phyloP scores from a whole-genome alignment of 2,797 vertebrate genomes.

The Sebastes oblongus region DNA sequence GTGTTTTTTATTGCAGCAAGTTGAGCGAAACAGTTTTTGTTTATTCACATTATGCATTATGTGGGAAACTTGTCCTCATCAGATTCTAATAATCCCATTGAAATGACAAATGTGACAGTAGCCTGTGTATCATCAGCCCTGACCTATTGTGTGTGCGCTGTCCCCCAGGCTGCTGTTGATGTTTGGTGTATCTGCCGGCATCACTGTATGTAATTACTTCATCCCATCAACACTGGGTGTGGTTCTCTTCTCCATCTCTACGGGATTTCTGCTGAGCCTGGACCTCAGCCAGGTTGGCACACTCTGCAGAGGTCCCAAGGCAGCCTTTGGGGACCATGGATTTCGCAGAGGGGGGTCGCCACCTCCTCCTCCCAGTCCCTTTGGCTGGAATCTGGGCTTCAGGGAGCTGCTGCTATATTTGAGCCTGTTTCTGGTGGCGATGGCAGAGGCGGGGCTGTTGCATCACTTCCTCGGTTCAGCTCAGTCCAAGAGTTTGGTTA shows the following conservation, averaged over 20 bases:
- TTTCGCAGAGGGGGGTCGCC: conserved; percentile 50
- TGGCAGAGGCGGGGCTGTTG: conserved; percentile 87
- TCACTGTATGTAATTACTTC: conserved; percentile 90
- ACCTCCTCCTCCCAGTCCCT: conserved; percentile 55
- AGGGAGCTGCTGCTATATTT: conserved; percentile 85
- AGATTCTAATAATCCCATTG: not conserved
- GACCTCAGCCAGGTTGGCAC: conserved; percentile 87
- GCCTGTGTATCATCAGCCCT: conserved; percentile 1
- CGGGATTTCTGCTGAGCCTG: conserved; percentile 95
- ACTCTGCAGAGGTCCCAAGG: conserved; percentile 63
- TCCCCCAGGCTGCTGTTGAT: conserved; percentile 90
- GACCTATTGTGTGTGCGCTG: conserved; percentile 23
- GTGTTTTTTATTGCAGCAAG: not conserved
- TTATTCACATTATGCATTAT: not conserved
- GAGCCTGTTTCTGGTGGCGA: conserved; percentile 81
- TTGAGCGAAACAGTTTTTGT: not conserved
- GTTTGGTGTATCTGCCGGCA: conserved; percentile 88
- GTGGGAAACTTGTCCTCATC: not conserved
- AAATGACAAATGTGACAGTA: conserved; percentile 27
- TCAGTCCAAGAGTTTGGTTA: conserved; percentile 59
- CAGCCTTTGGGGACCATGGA: conserved; percentile 40
- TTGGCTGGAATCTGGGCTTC: conserved; percentile 82
- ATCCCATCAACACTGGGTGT: conserved; percentile 90
- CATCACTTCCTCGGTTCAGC: conserved; percentile 84
- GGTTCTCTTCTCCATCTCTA: conserved; percentile 91